Percentiles rank a stretch among this genome's conserved stretches.
These are phyloP conservation scores for Pristionchus arcanus DNA, from an alignment of 2,888 invertebrate genomes.

Conservation along the genomic window DNA sequence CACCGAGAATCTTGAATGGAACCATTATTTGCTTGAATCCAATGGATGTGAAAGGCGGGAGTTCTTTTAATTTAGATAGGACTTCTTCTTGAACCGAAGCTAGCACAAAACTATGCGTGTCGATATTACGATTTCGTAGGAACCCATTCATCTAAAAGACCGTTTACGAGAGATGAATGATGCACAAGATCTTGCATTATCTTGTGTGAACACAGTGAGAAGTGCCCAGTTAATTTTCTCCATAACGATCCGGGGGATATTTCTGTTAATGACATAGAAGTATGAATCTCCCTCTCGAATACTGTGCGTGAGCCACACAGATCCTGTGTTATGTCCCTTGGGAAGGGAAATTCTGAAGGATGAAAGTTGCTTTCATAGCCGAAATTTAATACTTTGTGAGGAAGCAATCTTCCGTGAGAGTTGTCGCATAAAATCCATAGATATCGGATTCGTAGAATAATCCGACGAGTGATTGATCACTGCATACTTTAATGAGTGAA, in stretches of 20 bases:
- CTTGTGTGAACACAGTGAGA: slow-evolving; percentile 9
- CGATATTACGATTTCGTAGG: too few relatives aligned
- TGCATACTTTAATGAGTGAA: background rate
- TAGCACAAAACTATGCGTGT: too few relatives aligned
- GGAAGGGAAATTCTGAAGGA: background rate
- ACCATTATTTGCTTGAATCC: background rate
- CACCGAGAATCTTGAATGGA: background rate
- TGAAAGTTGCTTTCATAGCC: background rate
- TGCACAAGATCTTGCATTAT: background rate
- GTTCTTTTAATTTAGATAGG: too few relatives aligned
- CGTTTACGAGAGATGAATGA: too few relatives aligned
- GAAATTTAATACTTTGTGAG: background rate
- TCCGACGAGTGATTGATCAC: background rate
- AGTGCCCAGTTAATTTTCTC: slow-evolving; percentile 1
- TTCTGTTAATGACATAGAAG: background rate
- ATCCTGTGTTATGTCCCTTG: background rate
- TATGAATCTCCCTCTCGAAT: background rate
- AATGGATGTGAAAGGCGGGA: too few relatives aligned
- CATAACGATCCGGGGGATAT: background rate
- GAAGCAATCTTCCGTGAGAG: background rate
- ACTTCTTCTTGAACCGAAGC: too few relatives aligned
- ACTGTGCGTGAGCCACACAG: background rate
- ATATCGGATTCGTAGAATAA: slow-evolving; percentile 3
- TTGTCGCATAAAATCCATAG: background rate
- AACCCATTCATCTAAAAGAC: too few relatives aligned